phyloP scores from a whole-genome alignment of 2,888 invertebrate species.

The Ernsta delagoae region DNA sequence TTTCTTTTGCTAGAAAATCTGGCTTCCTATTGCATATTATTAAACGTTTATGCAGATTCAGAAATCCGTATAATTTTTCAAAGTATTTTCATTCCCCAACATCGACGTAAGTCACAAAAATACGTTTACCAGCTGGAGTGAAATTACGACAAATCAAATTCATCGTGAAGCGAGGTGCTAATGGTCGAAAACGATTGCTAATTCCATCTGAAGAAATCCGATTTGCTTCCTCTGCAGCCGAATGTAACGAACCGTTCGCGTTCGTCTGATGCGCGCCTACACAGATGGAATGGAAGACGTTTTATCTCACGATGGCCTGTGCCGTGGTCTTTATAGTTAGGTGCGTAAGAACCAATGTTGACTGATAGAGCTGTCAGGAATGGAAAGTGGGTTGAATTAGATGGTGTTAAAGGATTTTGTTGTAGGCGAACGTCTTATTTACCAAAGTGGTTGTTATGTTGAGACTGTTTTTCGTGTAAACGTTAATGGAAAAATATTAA shows the following conservation, averaged over 20 bases:
- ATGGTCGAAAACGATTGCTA: slow-evolving; percentile 72
- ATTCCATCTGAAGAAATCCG: slow-evolving; percentile 71
- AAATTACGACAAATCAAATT: slow-evolving; percentile 23
- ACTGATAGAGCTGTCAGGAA: neutral
- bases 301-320: neutral
- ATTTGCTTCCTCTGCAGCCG: slow-evolving; percentile 52
- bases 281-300: slow-evolving; percentile 47
- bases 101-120: neutral
- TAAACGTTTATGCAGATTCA: neutral
- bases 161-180: slow-evolving; percentile 52
- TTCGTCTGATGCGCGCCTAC: slow-evolving; percentile 56
- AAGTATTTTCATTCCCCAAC: neutral
- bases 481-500: too few species aligned
- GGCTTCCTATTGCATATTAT: too few species aligned
- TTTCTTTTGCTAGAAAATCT: too few species aligned
- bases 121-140: neutral
- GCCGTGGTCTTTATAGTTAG: neutral
- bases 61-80: neutral
- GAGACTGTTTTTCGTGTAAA: neutral
- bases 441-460: neutral
- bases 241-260: slow-evolving; percentile 37
- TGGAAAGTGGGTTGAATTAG: neutral
- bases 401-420: neutral
- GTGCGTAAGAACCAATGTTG: neutral
- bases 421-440: neutral